phyloP scores from a whole-genome alignment of 1,140 invertebrate genomes.

The Belonocnema kinseyi region DNA sequence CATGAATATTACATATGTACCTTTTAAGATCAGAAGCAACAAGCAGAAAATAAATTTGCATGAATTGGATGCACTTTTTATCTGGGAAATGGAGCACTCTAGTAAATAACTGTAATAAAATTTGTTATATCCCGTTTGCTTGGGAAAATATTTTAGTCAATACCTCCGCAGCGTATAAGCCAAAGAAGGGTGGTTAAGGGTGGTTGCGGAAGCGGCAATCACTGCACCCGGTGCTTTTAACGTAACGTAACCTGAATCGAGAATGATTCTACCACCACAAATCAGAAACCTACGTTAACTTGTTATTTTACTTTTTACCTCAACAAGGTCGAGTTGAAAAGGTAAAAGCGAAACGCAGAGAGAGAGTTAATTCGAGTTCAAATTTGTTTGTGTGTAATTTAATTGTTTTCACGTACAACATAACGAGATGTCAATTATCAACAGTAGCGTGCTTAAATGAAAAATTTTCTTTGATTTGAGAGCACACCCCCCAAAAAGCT shows the following conservation, averaged over 20 bases:
- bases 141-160: conserved; percentile 20
- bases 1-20: too few relatives aligned
- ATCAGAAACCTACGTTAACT: neutral
- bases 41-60: too few relatives aligned
- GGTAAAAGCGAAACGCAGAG: conserved; percentile 34
- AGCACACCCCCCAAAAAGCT: too few relatives aligned
- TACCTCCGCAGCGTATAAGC: conserved; percentile 26
- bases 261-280: conserved; percentile 32
- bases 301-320: conserved; percentile 27
- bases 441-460: too few relatives aligned
- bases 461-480: too few relatives aligned
- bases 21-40: too few relatives aligned
- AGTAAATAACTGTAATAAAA: neutral
- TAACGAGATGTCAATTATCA: too few relatives aligned
- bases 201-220: conserved; percentile 40
- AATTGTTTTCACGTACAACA: too few relatives aligned
- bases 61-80: too few relatives aligned
- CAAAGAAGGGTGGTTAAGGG: conserved; percentile 29
- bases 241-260: conserved; percentile 27
- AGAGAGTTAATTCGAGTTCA: conserved; percentile 32
- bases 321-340: conserved; percentile 44
- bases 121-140: neutral
- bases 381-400: too few relatives aligned
- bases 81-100: too few relatives aligned
- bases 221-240: conserved; percentile 37